These are phyloP conservation scores for Odontothrips loti DNA, from an alignment of 2,888 invertebrate species.

Conservation along the genomic window DNA sequence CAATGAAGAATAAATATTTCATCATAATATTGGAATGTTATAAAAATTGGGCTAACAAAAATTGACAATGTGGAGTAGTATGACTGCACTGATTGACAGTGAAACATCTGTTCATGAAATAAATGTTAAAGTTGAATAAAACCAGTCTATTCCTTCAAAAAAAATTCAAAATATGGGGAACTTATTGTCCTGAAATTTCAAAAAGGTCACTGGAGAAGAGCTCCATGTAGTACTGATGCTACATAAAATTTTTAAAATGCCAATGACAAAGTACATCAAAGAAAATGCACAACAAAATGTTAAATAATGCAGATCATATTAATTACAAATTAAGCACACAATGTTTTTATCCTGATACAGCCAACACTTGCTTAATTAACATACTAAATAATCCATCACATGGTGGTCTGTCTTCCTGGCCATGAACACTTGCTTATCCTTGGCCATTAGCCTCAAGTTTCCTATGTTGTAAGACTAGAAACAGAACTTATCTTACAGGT, in stretches of 20 bases:
- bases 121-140: background rate
- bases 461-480: background rate
- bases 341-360: background rate
- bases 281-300: background rate
- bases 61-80: background rate
- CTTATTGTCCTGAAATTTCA: background rate
- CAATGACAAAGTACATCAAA: background rate
- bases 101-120: too few species aligned
- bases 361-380: background rate
- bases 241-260: background rate
- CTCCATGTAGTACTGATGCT: background rate
- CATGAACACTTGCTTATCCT: background rate
- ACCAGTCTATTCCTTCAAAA: background rate
- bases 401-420: background rate
- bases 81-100: background rate
- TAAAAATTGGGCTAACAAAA: background rate
- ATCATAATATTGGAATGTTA: background rate
- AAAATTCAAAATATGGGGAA: background rate
- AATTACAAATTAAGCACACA: background rate
- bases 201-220: background rate
- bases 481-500: background rate
- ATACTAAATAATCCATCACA: background rate
- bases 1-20: background rate
- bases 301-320: background rate
- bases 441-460: background rate